phyloP scores from a whole-genome alignment of 1,140 invertebrate genomes.

The Neuroterus valhalla region DNA sequence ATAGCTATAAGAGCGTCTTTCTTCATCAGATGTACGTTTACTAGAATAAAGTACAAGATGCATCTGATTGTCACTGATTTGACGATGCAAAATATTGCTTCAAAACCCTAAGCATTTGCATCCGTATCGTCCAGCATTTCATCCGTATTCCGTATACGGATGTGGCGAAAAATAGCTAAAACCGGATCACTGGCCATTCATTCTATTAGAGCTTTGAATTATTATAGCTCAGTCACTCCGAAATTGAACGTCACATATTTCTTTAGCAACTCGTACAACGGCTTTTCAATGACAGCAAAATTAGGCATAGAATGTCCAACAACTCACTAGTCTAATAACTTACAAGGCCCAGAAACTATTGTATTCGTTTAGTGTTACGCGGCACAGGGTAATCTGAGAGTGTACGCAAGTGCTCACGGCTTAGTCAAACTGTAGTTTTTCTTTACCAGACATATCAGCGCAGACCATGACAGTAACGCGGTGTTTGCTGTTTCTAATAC shows the following conservation, averaged over 20 bases:
- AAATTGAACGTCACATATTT: background rate
- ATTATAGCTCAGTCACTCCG: background rate
- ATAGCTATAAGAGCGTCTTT: background rate
- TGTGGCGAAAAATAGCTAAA: background rate
- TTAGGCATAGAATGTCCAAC: background rate
- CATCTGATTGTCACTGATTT: background rate
- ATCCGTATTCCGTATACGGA: background rate
- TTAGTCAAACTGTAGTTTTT: too few species aligned
- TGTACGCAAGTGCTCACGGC: background rate
- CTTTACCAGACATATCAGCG: too few species aligned
- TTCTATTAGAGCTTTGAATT: background rate
- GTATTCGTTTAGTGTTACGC: background rate
- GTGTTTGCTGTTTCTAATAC: too few species aligned
- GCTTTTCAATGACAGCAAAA: background rate
- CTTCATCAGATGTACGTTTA: background rate
- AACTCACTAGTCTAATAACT: too few species aligned
- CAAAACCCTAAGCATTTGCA: background rate
- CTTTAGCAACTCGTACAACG: background rate
- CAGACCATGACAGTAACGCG: too few species aligned
- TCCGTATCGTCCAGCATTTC: too few species aligned
- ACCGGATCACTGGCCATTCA: background rate
- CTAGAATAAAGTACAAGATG: constrained; percentile 10
- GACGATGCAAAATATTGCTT: background rate
- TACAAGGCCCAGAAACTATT: background rate
- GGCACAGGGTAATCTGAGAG: background rate